These are phyloP conservation scores for Pandion haliaetus DNA, from an alignment of 2,113 vertebrate species.

Conservation along the genomic window DNA sequence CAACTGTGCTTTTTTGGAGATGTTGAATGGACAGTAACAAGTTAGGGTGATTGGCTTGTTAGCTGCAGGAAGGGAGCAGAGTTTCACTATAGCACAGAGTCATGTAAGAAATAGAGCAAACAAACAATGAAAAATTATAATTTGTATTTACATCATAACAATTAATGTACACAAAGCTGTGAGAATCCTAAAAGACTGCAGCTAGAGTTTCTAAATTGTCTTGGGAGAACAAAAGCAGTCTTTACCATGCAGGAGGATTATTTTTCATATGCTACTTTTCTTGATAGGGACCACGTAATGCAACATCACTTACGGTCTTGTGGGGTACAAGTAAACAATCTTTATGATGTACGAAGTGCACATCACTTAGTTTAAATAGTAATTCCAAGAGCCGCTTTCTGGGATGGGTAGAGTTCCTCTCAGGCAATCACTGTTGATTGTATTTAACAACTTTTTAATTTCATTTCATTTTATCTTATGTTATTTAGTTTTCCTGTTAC, in stretches of 20 bases:
- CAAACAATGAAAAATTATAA: accelerated
- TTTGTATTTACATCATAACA: background rate
- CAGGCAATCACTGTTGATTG: background rate
- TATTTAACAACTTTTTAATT: background rate
- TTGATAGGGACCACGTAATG: background rate
- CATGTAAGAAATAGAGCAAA: background rate
- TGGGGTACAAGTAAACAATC: background rate
- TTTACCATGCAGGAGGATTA: background rate
- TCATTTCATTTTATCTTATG: background rate
- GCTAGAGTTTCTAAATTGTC: background rate
- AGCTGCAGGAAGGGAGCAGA: background rate
- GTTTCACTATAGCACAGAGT: background rate
- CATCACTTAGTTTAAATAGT: background rate
- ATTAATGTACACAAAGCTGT: background rate
- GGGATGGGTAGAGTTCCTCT: background rate
- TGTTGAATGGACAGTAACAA: background rate
- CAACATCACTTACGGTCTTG: background rate
- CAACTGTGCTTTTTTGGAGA: background rate
- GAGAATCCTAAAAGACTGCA: background rate
- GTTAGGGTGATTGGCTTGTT: too few species aligned
- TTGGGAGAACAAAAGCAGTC: background rate
- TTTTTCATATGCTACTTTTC: background rate
- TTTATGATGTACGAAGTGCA: background rate
- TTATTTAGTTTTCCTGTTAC: background rate
- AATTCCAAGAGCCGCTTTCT: background rate